Conservation (phyloP, 2,797 vertebrate genomes). For the Tympanoctomys barrerae region DNA sequence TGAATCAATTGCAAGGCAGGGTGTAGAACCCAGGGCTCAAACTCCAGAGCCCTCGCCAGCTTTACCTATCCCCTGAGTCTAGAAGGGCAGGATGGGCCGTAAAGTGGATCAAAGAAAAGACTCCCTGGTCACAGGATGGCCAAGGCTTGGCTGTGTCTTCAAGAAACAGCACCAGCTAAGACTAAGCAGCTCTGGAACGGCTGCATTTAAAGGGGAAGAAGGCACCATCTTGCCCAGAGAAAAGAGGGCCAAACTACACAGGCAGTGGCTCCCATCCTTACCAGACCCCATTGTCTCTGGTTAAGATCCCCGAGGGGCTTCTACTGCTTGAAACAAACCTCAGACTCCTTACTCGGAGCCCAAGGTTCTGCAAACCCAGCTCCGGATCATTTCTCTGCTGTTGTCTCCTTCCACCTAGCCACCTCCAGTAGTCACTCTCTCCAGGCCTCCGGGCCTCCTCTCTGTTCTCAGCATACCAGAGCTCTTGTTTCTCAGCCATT, state of each 20-base stretch:
- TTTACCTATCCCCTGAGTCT: background rate
- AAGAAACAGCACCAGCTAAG: background rate
- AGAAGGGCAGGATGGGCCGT: background rate
- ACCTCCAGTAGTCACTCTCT: background rate
- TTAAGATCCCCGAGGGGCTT: background rate
- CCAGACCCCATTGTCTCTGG: background rate
- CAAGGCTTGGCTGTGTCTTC: background rate
- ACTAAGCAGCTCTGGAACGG: background rate
- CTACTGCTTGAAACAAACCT: background rate
- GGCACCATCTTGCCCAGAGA: background rate
- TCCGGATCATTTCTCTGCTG: background rate
- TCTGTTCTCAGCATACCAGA: background rate
- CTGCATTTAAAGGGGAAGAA: background rate
- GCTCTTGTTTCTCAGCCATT: conserved; percentile 6
- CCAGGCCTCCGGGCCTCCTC: background rate
- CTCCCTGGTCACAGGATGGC: background rate
- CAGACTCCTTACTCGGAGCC: background rate
- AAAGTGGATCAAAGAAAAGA: background rate
- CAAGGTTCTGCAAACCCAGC: too few relatives aligned
- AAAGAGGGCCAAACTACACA: background rate
- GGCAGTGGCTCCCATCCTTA: background rate
- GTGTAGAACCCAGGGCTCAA: background rate
- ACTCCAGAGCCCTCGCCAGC: background rate
- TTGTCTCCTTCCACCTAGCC: background rate
- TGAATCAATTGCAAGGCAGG: background rate